Evolutionary conservation across 2,888 invertebrate species (phyloP).

Genomic region (Ennomos fuscantarius): DNA sequence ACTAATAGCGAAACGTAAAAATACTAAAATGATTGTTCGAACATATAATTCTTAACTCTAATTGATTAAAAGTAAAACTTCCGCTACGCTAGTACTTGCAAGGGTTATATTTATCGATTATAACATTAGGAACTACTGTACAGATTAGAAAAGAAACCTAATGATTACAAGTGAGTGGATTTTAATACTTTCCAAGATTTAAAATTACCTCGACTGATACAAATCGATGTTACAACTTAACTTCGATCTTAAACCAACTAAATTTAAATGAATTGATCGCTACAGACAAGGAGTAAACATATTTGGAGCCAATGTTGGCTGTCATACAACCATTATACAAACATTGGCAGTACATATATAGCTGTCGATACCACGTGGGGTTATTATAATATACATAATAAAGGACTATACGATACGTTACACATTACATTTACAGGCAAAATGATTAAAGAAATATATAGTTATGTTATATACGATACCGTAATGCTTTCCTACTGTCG

Average conservation of each 20-base stretch:
- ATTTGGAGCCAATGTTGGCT: constrained; percentile 53
- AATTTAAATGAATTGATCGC: constrained; percentile 44
- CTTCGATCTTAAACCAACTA: constrained; percentile 34
- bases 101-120: constrained; percentile 82
- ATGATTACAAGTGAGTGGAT: constrained; percentile 58
- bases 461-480: constrained; percentile 63
- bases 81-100: constrained; percentile 68
- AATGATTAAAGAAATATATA: constrained; percentile 74
- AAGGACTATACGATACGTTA: constrained; percentile 59
- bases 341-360: constrained; percentile 45
- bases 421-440: constrained; percentile 71
- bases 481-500: constrained; percentile 71
- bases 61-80: constrained; percentile 50
- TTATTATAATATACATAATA: constrained; percentile 46
- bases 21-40: constrained; percentile 66
- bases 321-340: constrained; percentile 62
- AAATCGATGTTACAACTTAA: constrained; percentile 37
- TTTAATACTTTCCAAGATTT: constrained; percentile 58
- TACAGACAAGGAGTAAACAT: constrained; percentile 25
- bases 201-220: constrained; percentile 49
- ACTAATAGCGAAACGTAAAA: constrained; percentile 65
- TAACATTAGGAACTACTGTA: constrained; percentile 83
- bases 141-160: constrained; percentile 64
- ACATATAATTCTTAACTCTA: constrained; percentile 32
- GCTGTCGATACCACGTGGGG: constrained; percentile 60